phyloP scores from a whole-genome alignment of 1,140 invertebrate genomes.

The Argopecten irradians region DNA sequence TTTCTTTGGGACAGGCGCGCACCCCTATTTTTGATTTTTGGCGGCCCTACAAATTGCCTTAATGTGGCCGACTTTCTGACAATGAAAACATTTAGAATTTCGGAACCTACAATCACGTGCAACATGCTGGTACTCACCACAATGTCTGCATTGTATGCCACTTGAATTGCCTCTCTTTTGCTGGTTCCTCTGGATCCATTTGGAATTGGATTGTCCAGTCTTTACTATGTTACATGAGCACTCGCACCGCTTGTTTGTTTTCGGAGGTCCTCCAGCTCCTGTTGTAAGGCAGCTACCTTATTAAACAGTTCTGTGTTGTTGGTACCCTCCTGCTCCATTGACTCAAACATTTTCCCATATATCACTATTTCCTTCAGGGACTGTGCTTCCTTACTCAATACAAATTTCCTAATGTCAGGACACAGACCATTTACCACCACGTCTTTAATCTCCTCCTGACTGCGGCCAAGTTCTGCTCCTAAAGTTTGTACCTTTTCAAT shows the following conservation, averaged over 20 bases:
- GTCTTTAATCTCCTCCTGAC: not conserved
- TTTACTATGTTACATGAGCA: no score
- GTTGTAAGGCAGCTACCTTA: no score
- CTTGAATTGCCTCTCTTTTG: not conserved
- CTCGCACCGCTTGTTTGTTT: no score
- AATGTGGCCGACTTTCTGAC: not conserved
- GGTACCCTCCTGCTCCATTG: no score
- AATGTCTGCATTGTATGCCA: not conserved
- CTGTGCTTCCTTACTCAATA: not conserved
- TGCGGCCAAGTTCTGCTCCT: not conserved
- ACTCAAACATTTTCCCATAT: no score
- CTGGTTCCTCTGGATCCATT: not conserved
- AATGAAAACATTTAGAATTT: not conserved
- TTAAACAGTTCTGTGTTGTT: no score
- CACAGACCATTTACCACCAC: not conserved
- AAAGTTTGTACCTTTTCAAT: not conserved
- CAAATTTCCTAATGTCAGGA: not conserved
- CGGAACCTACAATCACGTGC: not conserved
- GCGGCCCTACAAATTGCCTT: not conserved
- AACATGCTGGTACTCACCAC: not conserved
- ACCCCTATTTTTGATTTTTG: not conserved
- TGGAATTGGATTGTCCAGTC: no score
- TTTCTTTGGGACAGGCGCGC: not conserved
- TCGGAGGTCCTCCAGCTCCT: not conserved
- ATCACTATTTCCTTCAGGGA: not conserved